Evolutionary conservation across 64 coral and sea anemone species (phyloP).

Genomic region (Astreopora myriophthalma): DNA sequence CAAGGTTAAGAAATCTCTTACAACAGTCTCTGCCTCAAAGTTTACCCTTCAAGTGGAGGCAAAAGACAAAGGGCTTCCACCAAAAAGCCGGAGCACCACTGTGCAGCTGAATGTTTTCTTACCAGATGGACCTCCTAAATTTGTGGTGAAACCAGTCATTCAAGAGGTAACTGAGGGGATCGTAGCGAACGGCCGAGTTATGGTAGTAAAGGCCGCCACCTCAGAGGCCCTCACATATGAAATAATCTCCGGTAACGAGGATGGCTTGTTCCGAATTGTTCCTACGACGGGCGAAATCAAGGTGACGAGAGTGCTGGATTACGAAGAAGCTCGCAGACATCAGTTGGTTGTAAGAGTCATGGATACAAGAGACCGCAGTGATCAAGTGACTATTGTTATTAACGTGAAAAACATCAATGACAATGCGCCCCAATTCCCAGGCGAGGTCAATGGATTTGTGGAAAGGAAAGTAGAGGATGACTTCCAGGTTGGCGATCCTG

Average conservation of each 20-base stretch:
- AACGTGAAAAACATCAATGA: constrained; percentile 79
- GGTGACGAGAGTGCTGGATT: constrained; percentile 65
- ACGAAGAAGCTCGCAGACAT: constrained; percentile 66
- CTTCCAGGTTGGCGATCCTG: constrained; percentile 38
- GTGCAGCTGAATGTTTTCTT: constrained; percentile 68
- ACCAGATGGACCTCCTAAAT: constrained; percentile 83
- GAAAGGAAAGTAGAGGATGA: constrained; percentile 71
- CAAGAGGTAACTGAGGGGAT: constrained; percentile 72
- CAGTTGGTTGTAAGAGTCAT: constrained; percentile 52
- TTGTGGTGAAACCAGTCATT: constrained; percentile 56
- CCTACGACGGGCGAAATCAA: constrained; percentile 68
- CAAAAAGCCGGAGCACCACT: neutral
- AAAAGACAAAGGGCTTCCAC: constrained; percentile 56
- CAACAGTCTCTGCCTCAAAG: constrained; percentile 9
- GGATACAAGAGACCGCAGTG: constrained; percentile 79
- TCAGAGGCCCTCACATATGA: constrained; percentile 61
- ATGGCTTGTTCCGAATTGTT: constrained; percentile 64
- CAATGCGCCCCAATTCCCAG: constrained; percentile 66
- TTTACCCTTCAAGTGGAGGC: constrained; percentile 66
- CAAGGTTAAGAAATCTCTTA: constrained; percentile 56
- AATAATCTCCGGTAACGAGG: constrained; percentile 69
- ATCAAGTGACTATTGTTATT: constrained; percentile 63
- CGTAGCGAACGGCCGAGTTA: constrained; percentile 50
- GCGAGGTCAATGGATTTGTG: constrained; percentile 46
- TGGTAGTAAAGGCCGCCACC: constrained; percentile 84